These are phyloP conservation scores for Cephus cinctus DNA, from an alignment of 1,140 invertebrate genomes.

Conservation along the genomic window DNA sequence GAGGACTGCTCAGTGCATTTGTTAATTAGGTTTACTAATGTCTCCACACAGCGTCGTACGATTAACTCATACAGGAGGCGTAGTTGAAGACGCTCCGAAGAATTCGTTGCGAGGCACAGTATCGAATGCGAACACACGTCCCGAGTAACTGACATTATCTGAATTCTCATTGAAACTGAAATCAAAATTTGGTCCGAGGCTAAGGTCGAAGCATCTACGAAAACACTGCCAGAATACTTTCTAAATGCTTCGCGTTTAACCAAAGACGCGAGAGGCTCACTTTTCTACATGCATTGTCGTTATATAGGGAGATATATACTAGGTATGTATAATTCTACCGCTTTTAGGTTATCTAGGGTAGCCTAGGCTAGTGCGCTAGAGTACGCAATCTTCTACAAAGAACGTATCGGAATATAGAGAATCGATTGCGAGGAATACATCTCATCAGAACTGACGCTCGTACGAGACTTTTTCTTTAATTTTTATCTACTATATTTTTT, in stretches of 20 bases:
- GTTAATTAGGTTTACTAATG: too few species aligned
- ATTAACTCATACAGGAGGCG: too few species aligned
- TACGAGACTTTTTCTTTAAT: slow-evolving; percentile 14
- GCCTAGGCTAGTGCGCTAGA: slow-evolving; percentile 29
- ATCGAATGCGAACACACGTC: too few species aligned
- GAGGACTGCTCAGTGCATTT: too few species aligned
- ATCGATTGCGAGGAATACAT: slow-evolving; percentile 10
- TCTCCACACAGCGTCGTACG: too few species aligned
- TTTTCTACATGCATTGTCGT: slow-evolving; percentile 56
- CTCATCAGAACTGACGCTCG: slow-evolving; percentile 17
- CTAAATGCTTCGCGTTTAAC: slow-evolving; percentile 52
- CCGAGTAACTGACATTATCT: too few species aligned
- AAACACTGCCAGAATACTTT: slow-evolving; percentile 53
- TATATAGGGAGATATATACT: slow-evolving; percentile 22
- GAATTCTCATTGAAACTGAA: slow-evolving; percentile 30
- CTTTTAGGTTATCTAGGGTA: slow-evolving; percentile 20
- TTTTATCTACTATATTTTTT: too few species aligned
- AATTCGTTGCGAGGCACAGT: too few species aligned
- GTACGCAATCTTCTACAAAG: neutral
- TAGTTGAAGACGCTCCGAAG: too few species aligned
- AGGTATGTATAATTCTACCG: slow-evolving; percentile 22
- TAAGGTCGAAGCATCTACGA: slow-evolving; percentile 51
- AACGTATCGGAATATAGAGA: slow-evolving; percentile 21
- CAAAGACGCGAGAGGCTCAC: slow-evolving; percentile 51
- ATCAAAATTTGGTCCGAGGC: slow-evolving; percentile 48